Evolutionary conservation across 2,888 invertebrate species (phyloP), one percentile per base, ranked within the genome.

Genomic region (Leistus spinibarbis): DNA sequence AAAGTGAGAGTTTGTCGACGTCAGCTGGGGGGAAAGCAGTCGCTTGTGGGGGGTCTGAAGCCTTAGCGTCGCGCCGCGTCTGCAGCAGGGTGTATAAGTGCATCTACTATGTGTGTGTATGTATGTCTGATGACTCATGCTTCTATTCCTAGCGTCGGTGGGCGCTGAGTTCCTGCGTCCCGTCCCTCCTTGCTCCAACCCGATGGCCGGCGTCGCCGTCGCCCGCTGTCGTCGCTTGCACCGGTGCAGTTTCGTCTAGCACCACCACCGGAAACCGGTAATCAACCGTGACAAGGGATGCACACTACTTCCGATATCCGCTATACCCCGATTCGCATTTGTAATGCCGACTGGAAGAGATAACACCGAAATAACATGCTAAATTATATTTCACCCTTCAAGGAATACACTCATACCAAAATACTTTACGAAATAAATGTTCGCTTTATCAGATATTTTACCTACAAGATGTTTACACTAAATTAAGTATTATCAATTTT

Each of bases 241-340:
- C n/a, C 23, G 68, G 40, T 68, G 60, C 62, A 60, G 60, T 62
- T 69, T 62, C 62, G 62, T 69, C 56, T 64, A 27, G 62, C 53
- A 54, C 57, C 23, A 23, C 13, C 24, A 62, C 73, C 73, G 73
- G 73, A 74, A 74, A 53, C 71, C 23, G 54, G 73, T 67, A 74
- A 74, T 74, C 73, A 74, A 67, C 73, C 67, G 73, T 74, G 73
- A 74, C 73, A 67, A 54, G 68, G 67, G 68, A 67, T 60, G 73
- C 67, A 40, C 69, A 22, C 60, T 60, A 64, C 64, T 64, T 64
- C 64, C 64, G 64, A 64, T 64, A 23, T 23, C 64, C 57, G 40
- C 7, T 40, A 40, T 40, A 40, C 13, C 40, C 40, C 40, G 40
- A 40, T 40, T 40, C 40, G 13, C 40, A 40, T 40, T 40, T 40